Evolutionary conservation across 2,113 vertebrate genomes (phyloP), one percentile per base, ranked within the genome.

Genomic region (Tonatia bakeri): DNA sequence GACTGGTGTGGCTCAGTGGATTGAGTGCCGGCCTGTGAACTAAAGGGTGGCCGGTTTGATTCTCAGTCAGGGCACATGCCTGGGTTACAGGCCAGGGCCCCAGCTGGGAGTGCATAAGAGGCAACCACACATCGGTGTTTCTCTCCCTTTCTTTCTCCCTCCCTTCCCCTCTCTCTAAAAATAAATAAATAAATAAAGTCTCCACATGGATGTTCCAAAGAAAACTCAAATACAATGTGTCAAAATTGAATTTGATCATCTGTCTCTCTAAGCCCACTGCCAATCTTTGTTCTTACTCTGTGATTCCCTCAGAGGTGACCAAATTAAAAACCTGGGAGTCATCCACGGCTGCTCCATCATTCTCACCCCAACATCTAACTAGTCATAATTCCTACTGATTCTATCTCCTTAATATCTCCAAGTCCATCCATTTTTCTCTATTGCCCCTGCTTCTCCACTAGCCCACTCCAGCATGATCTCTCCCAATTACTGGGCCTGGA

Each of bases 301-400:
- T 72, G 43, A 83, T 40, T 15, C 36, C n/a, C 20, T 40, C 45
- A 6, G n/a, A 52, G 40, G 8, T 67, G 26, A 79, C 24, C 76
- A 65, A 56, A 17, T 38, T 87, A 75, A 95, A 94, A 80, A 17
- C 36, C 80, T 36, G n/a, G 77, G 73, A 79, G 45, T 94, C 56
- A 52, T 12, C n/a, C 61, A 79, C 33, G n/a, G 59, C 4, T 24
- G 36, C 24, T 20, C 54, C 73, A 86, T 79, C 36, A 83, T 75
- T 95, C 87, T 96, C 70, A 91, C n/a, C 40, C 80, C 64, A 67
- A 92, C 17, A 85, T 43, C 40, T 36, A 88, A 79, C 76, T 43
- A 81, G 36, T 83, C 52, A 76, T 52, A 65, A 67, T 83, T 92
- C 36, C 47, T 64, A 28, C 9, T 86, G 83, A 33, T 86, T 40